These are phyloP conservation scores for Ptychobarbus kaznakovi DNA, from an alignment of 2,797 vertebrate species.

Conservation along the genomic window DNA sequence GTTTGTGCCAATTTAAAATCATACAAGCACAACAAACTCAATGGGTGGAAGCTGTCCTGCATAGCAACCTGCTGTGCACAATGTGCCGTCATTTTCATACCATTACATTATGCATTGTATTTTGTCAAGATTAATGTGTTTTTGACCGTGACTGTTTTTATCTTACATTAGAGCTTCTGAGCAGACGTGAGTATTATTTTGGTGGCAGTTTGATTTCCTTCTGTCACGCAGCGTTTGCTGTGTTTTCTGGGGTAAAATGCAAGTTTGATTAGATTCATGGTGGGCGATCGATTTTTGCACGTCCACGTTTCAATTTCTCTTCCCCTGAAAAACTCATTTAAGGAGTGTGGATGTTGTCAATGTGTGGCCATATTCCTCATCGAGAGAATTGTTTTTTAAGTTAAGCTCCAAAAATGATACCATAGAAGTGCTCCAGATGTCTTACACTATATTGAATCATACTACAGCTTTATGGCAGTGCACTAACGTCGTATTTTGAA, in stretches of 20 bases:
- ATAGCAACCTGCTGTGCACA: background rate
- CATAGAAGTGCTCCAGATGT: background rate
- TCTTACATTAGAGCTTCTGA: background rate
- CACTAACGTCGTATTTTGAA: too few relatives aligned
- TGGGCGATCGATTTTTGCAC: conserved; percentile 21
- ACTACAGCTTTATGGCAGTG: background rate
- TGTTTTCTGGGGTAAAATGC: conserved; percentile 1
- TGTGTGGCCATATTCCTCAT: background rate
- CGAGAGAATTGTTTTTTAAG: background rate
- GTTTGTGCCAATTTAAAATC: conserved; percentile 44
- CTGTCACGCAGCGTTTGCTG: background rate
- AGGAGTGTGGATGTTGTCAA: background rate
- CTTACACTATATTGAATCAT: background rate
- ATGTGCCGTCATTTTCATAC: background rate
- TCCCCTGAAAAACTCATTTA: background rate
- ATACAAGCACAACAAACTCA: background rate
- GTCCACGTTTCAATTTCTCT: conserved; percentile 12
- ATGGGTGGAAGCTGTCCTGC: background rate
- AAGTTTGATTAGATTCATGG: conserved; percentile 9
- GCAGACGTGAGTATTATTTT: background rate
- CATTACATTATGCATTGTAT: background rate
- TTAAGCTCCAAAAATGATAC: background rate
- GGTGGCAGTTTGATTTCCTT: background rate
- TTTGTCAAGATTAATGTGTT: background rate
- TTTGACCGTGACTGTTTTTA: background rate